These are phyloP conservation scores for Phalanger gymnotis DNA, from an alignment of 2,797 vertebrate genomes.

Conservation along the genomic window DNA sequence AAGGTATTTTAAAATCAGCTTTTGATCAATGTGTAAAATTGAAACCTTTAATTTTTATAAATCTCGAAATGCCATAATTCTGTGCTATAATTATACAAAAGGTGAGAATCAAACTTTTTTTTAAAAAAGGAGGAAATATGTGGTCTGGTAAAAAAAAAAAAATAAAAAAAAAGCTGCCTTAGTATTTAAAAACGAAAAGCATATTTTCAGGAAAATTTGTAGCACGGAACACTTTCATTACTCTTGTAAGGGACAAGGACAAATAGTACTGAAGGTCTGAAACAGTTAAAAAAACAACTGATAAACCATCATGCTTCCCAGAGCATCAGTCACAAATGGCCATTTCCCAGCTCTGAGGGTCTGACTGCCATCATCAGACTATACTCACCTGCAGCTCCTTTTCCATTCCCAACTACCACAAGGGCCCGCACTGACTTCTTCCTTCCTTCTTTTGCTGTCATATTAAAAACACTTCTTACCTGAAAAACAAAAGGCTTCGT, in stretches of 20 bases:
- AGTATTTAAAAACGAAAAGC: conserved; percentile 9
- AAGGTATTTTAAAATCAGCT: not conserved
- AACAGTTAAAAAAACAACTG: not conserved
- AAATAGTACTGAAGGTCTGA: not conserved
- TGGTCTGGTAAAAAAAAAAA: not conserved
- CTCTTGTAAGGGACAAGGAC: not conserved
- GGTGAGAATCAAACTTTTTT: not conserved
- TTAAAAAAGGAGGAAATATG: not conserved
- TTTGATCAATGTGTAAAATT: not conserved
- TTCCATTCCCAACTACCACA: conserved; percentile 95
- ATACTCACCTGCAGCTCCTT: conserved; percentile 91
- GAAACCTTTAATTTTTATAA: not conserved
- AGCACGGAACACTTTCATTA: not conserved
- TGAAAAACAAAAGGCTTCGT: conserved; percentile 78
- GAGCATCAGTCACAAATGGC: fast-evolving
- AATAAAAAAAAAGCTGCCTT: not conserved
- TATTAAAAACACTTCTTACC: conserved; percentile 96
- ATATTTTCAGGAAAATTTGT: not conserved
- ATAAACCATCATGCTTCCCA: not conserved
- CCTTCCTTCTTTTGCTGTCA: conserved; percentile 97
- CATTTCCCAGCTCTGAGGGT: not conserved
- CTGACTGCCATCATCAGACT: fast-evolving
- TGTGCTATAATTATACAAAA: not conserved
- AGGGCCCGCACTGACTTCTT: conserved; percentile 92
- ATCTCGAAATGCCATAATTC: not conserved